Evolutionary conservation across 2,113 vertebrate genomes (phyloP).

Genomic region (Tupaia chinensis): DNA sequence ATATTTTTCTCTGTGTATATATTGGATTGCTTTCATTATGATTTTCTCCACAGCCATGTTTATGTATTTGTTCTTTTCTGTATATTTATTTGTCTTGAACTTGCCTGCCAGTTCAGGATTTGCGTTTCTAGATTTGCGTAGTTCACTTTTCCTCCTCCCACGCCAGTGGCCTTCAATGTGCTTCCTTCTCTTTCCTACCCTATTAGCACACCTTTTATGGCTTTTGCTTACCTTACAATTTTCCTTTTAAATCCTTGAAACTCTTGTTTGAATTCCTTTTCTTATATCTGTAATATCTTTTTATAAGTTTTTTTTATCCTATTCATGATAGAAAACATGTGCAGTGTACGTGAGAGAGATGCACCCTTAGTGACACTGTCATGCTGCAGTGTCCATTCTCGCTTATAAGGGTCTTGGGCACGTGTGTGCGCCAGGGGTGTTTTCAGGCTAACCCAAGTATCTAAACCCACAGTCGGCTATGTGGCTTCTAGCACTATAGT

Average conservation of each 20-base stretch:
- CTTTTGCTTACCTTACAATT: neutral
- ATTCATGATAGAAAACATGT: too few species aligned
- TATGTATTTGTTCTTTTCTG: constrained; percentile 20
- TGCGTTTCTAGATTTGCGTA: neutral
- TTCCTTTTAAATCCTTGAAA: neutral
- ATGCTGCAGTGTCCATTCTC: too few species aligned
- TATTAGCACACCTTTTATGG: neutral
- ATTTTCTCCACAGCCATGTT: neutral
- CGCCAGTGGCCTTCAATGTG: neutral
- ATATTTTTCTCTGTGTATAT: constrained; percentile 40
- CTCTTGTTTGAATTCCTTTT: neutral
- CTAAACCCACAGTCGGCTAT: too few species aligned
- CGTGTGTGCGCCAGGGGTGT: too few species aligned
- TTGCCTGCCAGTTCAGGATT: neutral
- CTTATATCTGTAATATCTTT: neutral
- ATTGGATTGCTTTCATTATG: neutral
- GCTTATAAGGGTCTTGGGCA: too few species aligned
- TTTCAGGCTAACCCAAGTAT: too few species aligned
- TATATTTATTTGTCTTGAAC: constrained; percentile 48
- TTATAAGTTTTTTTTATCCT: too few species aligned
- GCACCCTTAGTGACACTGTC: too few species aligned
- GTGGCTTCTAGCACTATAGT: too few species aligned
- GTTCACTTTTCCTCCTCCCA: neutral
- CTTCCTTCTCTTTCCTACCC: neutral
- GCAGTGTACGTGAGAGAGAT: too few species aligned